phyloP scores from a whole-genome alignment of 2,888 invertebrate genomes.

The Drosophila putrida region DNA sequence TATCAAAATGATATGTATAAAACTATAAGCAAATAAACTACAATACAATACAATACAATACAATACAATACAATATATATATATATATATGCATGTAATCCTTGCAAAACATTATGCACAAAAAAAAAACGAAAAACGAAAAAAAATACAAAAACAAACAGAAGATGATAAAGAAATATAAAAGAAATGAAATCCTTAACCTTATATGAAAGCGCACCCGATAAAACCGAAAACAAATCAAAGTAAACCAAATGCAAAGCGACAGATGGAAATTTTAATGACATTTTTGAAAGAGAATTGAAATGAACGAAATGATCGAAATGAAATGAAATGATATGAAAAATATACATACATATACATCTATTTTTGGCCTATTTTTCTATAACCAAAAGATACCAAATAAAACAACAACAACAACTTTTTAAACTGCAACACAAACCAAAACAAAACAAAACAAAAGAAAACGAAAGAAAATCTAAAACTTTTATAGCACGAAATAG shows the following conservation, averaged over 20 bases:
- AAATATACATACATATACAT: slow-evolving; percentile 71
- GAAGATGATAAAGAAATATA: neutral
- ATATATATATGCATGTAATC: slow-evolving; percentile 41
- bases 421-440: slow-evolving; percentile 59
- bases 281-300: slow-evolving; percentile 66
- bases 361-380: slow-evolving; percentile 84
- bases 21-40: slow-evolving; percentile 32
- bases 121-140: slow-evolving; percentile 25
- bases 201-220: slow-evolving; percentile 33
- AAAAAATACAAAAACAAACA: slow-evolving; percentile 8
- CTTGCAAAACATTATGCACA: slow-evolving; percentile 58
- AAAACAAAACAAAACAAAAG: slow-evolving; percentile 19
- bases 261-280: slow-evolving; percentile 65
- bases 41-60: slow-evolving; percentile 19
- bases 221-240: slow-evolving; percentile 49
- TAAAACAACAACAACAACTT: slow-evolving; percentile 52
- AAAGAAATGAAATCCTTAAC: slow-evolving; percentile 16
- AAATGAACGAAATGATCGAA: slow-evolving; percentile 41
- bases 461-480: slow-evolving; percentile 9
- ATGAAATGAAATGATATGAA: slow-evolving; percentile 40
- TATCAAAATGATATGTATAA: slow-evolving; percentile 38
- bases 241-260: slow-evolving; percentile 54
- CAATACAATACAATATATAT: slow-evolving; percentile 34
- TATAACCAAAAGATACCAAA: slow-evolving; percentile 62
- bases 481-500: slow-evolving; percentile 56